phyloP scores from a whole-genome alignment of 2,888 invertebrate species.

The Gerris lacustris region DNA sequence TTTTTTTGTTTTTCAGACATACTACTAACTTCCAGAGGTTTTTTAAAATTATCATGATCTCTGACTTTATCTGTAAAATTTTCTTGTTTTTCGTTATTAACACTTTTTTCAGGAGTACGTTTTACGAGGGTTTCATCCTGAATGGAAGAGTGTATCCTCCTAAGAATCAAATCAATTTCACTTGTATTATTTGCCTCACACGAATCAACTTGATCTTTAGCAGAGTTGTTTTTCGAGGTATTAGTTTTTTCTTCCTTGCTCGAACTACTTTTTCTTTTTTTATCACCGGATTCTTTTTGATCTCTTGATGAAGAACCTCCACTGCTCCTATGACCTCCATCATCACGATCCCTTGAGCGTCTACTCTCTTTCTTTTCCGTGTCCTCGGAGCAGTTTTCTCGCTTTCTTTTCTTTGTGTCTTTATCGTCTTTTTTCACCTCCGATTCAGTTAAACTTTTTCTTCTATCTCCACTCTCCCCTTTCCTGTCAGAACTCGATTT shows the following conservation, averaged over 20 bases:
- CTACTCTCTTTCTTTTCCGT: slow-evolving; percentile 49
- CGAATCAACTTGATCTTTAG: no score
- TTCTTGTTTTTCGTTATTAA: no score
- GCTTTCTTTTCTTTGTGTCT: slow-evolving; percentile 17
- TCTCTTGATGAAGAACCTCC: slow-evolving; percentile 29
- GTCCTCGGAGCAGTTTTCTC: slow-evolving; percentile 23
- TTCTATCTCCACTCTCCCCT: slow-evolving; percentile 16
- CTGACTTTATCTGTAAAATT: no score
- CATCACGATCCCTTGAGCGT: slow-evolving; percentile 65
- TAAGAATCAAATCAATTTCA: no score
- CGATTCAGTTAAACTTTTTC: slow-evolving; percentile 14
- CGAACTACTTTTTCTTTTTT: background rate
- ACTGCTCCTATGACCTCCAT: slow-evolving; percentile 47
- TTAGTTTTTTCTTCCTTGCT: slow-evolving; percentile 28
- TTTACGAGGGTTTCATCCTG: no score
- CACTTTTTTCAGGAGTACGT: no score
- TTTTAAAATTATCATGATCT: no score
- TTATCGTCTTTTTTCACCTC: slow-evolving; percentile 19
- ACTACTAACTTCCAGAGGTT: no score
- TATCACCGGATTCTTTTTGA: background rate
- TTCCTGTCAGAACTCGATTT: slow-evolving; percentile 35
- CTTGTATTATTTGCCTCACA: no score
- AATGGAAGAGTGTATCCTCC: no score
- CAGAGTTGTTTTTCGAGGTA: background rate
- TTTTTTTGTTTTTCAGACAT: no score